Conservation (phyloP, 2,797 vertebrate species). For the Sus cebifrons region DNA sequence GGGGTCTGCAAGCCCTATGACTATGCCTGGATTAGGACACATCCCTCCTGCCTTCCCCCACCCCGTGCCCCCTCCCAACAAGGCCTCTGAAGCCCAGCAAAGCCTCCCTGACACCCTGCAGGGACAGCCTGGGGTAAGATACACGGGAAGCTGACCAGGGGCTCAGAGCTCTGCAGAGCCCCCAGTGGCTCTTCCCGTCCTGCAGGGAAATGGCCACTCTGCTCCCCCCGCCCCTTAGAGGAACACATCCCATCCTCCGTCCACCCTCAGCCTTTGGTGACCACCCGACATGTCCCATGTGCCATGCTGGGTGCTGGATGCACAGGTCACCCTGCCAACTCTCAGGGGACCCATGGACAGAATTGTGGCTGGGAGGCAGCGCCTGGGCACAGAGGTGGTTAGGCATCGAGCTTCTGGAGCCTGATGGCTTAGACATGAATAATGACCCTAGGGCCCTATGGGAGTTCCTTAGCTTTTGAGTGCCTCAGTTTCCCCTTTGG, state of each 20-base stretch:
- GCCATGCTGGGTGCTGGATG: background rate
- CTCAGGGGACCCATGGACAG: background rate
- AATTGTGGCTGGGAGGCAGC: background rate
- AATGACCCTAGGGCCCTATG: background rate
- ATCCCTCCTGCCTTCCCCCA: background rate
- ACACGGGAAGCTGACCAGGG: background rate
- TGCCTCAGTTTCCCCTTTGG: background rate
- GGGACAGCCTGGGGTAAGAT: background rate
- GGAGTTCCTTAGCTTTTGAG: background rate
- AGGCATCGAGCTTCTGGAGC: background rate
- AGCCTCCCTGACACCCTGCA: background rate
- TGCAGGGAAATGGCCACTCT: background rate
- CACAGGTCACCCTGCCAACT: background rate
- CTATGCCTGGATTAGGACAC: background rate
- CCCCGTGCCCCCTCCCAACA: too few relatives aligned
- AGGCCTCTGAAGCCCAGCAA: background rate
- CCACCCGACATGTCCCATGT: background rate
- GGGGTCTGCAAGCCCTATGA: rapidly evolving
- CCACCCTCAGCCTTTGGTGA: background rate
- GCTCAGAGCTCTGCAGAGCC: background rate
- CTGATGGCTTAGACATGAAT: background rate
- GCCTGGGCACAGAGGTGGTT: rapidly evolving
- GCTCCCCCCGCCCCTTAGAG: background rate
- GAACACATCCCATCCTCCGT: background rate
- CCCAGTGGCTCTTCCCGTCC: background rate